Percentiles rank a stretch among this genome's conserved stretches.
Conservation (phyloP, 2,888 invertebrate species). For the Chrysopilus asiliformis region DNA sequence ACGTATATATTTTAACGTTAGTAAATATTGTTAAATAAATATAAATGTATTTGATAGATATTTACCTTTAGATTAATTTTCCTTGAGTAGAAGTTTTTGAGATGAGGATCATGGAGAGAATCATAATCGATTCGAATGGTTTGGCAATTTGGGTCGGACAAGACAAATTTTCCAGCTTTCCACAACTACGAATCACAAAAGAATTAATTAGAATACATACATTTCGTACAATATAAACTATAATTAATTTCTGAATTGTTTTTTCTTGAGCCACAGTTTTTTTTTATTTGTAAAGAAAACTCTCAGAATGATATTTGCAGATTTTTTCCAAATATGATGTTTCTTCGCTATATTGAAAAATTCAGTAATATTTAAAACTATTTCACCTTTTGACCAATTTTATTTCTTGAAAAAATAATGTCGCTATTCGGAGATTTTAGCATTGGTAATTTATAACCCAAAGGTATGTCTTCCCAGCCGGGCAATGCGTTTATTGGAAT, state of each 20-base stretch:
- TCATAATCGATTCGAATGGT: conserved; percentile 38
- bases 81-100: conserved; percentile 40
- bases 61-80: conserved; percentile 27
- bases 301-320: no score
- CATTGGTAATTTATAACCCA: conserved; percentile 32
- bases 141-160: conserved; percentile 25
- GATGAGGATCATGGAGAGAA: conserved; percentile 44
- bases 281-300: no score
- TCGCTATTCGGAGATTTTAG: conserved; percentile 32
- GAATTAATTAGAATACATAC: conserved; percentile 15
- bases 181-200: conserved; percentile 5
- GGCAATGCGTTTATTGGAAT: conserved; percentile 32
- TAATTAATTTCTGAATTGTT: no score
- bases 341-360: no score
- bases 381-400: conserved; percentile 31
- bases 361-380: no score
- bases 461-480: conserved; percentile 31
- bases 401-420: conserved; percentile 32
- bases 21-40: no score
- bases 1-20: no score
- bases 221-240: conserved; percentile 26
- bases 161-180: conserved; percentile 5
- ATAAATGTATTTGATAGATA: no score
- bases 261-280: no score
- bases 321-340: no score